phyloP scores from a whole-genome alignment of 1,140 invertebrate genomes.

The Saccostrea echinata region DNA sequence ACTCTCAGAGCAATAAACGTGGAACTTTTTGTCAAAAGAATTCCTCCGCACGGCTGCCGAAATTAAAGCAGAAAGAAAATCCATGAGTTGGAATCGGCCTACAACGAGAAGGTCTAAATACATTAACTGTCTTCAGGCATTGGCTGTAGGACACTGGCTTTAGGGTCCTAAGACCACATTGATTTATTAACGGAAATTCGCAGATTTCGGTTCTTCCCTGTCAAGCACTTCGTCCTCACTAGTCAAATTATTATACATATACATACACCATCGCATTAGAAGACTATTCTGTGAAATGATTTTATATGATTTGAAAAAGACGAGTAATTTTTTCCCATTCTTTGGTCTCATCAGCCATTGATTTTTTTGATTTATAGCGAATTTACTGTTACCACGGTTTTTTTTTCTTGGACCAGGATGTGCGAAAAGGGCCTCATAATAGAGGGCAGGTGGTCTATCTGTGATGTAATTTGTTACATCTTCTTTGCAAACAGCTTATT shows the following conservation, averaged over 20 bases:
- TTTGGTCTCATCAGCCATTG: neutral
- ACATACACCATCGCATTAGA: neutral
- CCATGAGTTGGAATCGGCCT: slow-evolving; percentile 63
- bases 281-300: slow-evolving; percentile 10
- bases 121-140: slow-evolving; percentile 52
- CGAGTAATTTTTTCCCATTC: neutral
- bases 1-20: neutral
- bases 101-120: slow-evolving; percentile 58
- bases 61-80: slow-evolving; percentile 56
- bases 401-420: slow-evolving; percentile 35
- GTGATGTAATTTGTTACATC: slow-evolving; percentile 23
- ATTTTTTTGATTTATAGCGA: slow-evolving; percentile 26
- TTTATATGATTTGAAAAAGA: neutral
- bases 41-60: slow-evolving; percentile 42
- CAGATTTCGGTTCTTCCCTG: slow-evolving; percentile 34
- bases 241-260: slow-evolving; percentile 24
- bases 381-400: neutral
- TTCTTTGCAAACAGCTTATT: slow-evolving; percentile 40
- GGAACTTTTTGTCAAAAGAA: slow-evolving; percentile 13
- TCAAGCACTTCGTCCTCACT: neutral
- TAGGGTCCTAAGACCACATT: slow-evolving; percentile 17
- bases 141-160: slow-evolving; percentile 29
- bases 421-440: slow-evolving; percentile 39
- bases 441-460: slow-evolving; percentile 31
- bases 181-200: slow-evolving; percentile 20